Evolutionary conservation across 2,888 invertebrate genomes (phyloP).

Genomic region (Xylocampa areola): DNA sequence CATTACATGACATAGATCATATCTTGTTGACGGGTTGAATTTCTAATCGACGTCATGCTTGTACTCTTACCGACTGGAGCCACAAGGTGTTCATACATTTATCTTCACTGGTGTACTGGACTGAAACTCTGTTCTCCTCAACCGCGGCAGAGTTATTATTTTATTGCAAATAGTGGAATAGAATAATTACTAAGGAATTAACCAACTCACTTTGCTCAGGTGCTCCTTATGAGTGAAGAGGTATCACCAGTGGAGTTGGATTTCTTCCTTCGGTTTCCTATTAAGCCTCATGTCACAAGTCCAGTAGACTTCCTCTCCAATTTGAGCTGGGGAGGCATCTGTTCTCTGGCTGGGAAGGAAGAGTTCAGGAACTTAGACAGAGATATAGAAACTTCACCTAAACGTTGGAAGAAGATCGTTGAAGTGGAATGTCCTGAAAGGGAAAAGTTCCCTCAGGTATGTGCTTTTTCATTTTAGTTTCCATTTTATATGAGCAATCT

Average conservation of each 20-base stretch:
- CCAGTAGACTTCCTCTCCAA: constrained; percentile 98
- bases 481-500: background rate
- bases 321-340: constrained; percentile 98
- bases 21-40: too few species aligned
- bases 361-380: constrained; percentile 98
- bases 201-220: constrained; percentile 83
- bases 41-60: too few species aligned
- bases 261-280: constrained; percentile 97
- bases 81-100: too few species aligned
- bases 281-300: constrained; percentile 97
- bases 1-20: too few species aligned
- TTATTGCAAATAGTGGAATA: too few species aligned
- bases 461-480: background rate
- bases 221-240: constrained; percentile 96
- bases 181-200: too few species aligned
- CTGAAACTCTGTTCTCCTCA: too few species aligned
- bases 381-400: constrained; percentile 98
- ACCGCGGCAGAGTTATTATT: too few species aligned
- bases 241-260: constrained; percentile 96
- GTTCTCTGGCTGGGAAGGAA: constrained; percentile 96
- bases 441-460: constrained; percentile 97
- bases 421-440: constrained; percentile 98
- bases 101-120: too few species aligned
- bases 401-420: constrained; percentile 98
- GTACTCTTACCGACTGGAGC: too few species aligned